These are phyloP conservation scores for Lutjanus erythropterus DNA, from an alignment of 2,113 vertebrate genomes.

Conservation along the genomic window DNA sequence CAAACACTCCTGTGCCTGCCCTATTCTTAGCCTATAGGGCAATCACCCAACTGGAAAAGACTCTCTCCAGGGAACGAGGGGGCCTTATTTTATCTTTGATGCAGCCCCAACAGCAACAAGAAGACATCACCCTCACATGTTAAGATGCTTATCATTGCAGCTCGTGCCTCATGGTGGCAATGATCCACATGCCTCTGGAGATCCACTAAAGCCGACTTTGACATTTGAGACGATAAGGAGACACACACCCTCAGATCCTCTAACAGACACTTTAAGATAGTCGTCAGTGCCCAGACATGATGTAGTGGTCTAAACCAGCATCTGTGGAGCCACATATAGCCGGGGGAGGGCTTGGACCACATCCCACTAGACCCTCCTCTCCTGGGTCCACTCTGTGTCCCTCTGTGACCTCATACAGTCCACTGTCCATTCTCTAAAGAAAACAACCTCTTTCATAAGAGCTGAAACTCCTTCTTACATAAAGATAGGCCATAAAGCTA, in stretches of 20 bases:
- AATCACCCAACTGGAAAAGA: conserved; percentile 49
- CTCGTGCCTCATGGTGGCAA: conserved; percentile 53
- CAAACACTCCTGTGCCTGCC: conserved; percentile 18
- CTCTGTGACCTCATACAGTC: conserved; percentile 13
- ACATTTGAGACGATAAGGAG: conserved; percentile 74
- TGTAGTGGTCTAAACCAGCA: conserved; percentile 52
- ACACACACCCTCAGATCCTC: conserved; percentile 48
- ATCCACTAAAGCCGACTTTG: conserved; percentile 69
- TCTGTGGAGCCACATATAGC: conserved; percentile 50
- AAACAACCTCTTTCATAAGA: neutral
- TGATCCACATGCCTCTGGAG: conserved; percentile 67
- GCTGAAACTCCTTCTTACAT: neutral
- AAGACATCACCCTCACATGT: conserved; percentile 62
- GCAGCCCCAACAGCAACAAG: conserved; percentile 63
- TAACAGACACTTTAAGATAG: conserved; percentile 67
- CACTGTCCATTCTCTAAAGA: conserved; percentile 10
- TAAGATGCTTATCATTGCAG: conserved; percentile 47
- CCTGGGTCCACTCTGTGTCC: conserved; percentile 4
- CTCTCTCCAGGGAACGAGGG: conserved; percentile 20
- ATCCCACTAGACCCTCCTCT: conserved; percentile 28
- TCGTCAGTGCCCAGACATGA: conserved; percentile 58
- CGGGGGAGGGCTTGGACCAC: conserved; percentile 10
- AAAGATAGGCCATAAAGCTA: conserved; percentile 8
- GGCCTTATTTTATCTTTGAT: conserved; percentile 68
- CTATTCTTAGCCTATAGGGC: conserved; percentile 49